Evolutionary conservation across 2,113 vertebrate genomes (phyloP), one percentile per base, ranked within the genome.

Genomic region (Neopipo cinnamomea): DNA sequence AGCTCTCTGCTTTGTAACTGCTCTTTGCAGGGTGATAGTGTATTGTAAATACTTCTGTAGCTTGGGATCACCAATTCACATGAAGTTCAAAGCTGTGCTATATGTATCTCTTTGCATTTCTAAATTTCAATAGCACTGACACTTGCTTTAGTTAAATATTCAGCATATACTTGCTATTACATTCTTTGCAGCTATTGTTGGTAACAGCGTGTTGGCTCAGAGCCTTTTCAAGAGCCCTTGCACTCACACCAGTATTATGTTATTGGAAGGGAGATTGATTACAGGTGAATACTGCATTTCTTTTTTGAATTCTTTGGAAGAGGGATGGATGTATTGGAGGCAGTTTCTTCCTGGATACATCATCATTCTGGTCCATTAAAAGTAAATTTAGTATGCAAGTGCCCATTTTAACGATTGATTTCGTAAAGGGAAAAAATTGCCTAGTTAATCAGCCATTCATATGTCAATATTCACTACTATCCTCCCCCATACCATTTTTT

Each of bases 131-230:
- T 63, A 86, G 50, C n/a, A 39, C 55, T 90, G 75, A 47, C 63
- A 35, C 52, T 94, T 81, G 73, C 91, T 94, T 80, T 87, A 86
- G 75, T 91, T 77, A 81, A 94, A 79, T 75, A 88, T 93, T 82
- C 58, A 71, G 65, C 33, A 35, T 93, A 27, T 87, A 82, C 85
- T 94, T 91, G 65, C 68, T 86, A 41, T 73, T 82, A 31, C 15
- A 22, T 90, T 93, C 72, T 86, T 67, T 59, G 56, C 80, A 68
- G 67, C 88, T 93, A 56, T 86, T 73, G 85, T 77, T 92, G 61
- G 65, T 91, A 90, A 84, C 67, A 67, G 61, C 2, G 0, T 66
- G 24, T 79, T 97, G 93, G 75, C 88, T 85, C 52, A 24, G 30
- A 93, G 85, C 55, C 75, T 71, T 88, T 90, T 74, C 55, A 59